Base-by-base conservation (phyloP, 2,797 vertebrate genomes). In the Propithecus perrieri region DNA sequence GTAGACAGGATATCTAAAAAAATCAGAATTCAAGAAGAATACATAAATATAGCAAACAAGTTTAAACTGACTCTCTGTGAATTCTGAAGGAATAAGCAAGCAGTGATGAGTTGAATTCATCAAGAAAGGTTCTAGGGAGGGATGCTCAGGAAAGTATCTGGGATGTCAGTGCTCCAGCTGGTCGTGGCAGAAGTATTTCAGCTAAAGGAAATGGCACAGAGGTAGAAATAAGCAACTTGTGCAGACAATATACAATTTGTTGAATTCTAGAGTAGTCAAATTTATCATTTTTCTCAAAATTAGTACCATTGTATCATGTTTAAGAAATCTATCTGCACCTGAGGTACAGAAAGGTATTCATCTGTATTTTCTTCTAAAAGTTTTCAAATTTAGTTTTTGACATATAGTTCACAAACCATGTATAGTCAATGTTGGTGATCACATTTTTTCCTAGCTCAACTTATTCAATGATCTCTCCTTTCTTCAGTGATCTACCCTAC, bases 251-350 rank as follows among this genome's bases (percentile, higher is more conserved):
- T 67, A 26, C 38, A 63, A 50, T 24, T 48, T 96, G 33, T 14
- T 85, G 55, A 89, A 93, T 89, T 97, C 95, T 89, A 83, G 67
- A 85, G 69, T 89, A 95, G 85, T 94, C 85, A 96, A 35, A 81
- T 91, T 35, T 67, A 85, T 85, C 79, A 81, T 1, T 61, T 35
- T 76, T 88, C 53, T 92, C 48, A 53, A 87, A 92, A 85, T 91
- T 84, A 96, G 61, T 30, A 78, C n/a, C 94, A 91, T 50, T 63
- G 1, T 84, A 20, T 72, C 85, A 83, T 93, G 35, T 67, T 83
- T 88, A 88, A 97, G 69, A 91, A 92, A 86, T 26, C 38, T 3
- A 74, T 92, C 43, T 85, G 17, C 67, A 38, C 18, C 46, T 79
- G 33, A 78, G 28, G 20, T 71, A 22, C 76, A 95, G 50, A 93